These are phyloP conservation scores for Matsumyia berberina DNA, from an alignment of 2,888 invertebrate genomes.

Conservation along the genomic window DNA sequence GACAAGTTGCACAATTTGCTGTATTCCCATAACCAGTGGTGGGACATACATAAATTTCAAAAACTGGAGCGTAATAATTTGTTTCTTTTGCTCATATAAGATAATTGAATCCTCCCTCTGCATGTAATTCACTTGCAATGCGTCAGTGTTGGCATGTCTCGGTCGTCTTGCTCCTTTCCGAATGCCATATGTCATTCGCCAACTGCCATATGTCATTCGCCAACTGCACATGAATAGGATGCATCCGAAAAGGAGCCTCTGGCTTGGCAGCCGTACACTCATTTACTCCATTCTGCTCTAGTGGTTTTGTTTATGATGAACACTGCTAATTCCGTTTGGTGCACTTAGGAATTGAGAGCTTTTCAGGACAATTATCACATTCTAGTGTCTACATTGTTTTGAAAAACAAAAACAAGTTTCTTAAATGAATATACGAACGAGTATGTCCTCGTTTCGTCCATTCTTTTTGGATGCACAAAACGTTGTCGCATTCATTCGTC, in stretches of 20 bases:
- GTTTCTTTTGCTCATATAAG: conserved; percentile 24
- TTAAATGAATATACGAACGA: conserved; percentile 31
- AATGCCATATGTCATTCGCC: conserved; percentile 35
- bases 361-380: conserved; percentile 57
- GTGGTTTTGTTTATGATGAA: conserved; percentile 62
- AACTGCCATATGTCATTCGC: conserved; percentile 34
- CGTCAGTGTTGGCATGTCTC: conserved; percentile 18
- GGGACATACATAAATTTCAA: conserved; percentile 14
- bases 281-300: conserved; percentile 52
- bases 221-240: conserved; percentile 37
- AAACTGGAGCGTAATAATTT: conserved; percentile 42
- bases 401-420: conserved; percentile 35
- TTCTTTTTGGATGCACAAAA: background rate
- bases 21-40: background rate
- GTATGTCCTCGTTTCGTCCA: conserved; percentile 45
- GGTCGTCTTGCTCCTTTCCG: conserved; percentile 24
- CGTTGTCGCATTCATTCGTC: too few relatives aligned
- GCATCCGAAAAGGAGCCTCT: conserved; percentile 21
- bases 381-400: conserved; percentile 60
- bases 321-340: conserved; percentile 61
- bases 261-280: conserved; percentile 14
- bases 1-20: background rate
- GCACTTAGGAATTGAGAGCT: conserved; percentile 58
- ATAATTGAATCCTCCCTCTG: conserved; percentile 38
- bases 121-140: conserved; percentile 28